phyloP scores from a whole-genome alignment of 2,113 vertebrate genomes.

The Suncus etruscus region DNA sequence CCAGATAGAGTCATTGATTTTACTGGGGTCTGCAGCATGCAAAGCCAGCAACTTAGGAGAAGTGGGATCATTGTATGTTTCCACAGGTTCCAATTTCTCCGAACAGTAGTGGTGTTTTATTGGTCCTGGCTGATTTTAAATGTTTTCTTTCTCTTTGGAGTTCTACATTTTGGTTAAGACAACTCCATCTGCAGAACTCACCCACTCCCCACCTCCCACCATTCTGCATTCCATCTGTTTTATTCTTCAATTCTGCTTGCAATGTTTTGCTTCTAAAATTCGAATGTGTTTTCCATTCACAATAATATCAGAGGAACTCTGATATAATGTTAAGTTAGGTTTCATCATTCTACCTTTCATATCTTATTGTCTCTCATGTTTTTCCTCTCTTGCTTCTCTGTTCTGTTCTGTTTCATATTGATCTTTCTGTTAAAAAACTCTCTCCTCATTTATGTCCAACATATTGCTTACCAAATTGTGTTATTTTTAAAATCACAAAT shows the following conservation, averaged over 20 bases:
- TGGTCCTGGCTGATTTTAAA: conserved; percentile 3
- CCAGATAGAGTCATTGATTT: no score
- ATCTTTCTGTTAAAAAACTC: no score
- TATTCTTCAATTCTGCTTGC: conserved; percentile 19
- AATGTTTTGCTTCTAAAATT: conserved; percentile 3
- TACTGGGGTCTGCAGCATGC: no score
- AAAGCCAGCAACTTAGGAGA: no score
- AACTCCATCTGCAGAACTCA: background rate
- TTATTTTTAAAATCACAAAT: no score
- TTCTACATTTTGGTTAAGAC: conserved; percentile 20
- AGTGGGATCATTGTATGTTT: no score
- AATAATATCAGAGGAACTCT: background rate
- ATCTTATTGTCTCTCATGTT: conserved; percentile 19
- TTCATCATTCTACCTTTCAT: background rate
- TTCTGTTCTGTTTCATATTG: background rate
- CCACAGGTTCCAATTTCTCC: no score
- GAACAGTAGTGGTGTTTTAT: background rate
- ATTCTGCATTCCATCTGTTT: background rate
- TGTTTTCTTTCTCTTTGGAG: conserved; percentile 19
- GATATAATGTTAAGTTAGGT: background rate
- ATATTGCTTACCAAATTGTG: no score
- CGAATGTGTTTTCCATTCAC: conserved; percentile 18
- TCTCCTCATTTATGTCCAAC: no score
- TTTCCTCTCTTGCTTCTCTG: background rate
- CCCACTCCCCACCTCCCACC: background rate